Conservation (phyloP, 2,888 invertebrate species). For the Mayetiola destructor region DNA sequence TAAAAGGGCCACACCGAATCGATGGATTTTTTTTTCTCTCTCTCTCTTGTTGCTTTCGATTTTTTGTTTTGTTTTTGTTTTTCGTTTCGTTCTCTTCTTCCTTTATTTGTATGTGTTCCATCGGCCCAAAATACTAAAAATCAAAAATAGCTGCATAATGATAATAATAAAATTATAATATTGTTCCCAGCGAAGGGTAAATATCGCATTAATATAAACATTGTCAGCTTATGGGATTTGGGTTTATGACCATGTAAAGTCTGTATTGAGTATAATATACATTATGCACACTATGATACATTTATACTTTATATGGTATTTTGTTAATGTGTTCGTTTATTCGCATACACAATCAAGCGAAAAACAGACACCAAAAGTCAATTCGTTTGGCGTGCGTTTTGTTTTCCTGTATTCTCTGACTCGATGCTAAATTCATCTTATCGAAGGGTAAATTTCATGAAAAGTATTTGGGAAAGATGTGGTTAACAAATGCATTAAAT, state of each 20-base stretch:
- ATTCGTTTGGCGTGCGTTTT: not conserved
- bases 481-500: not conserved
- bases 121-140: not conserved
- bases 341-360: too few species aligned
- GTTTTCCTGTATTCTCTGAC: not conserved
- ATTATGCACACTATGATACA: too few species aligned
- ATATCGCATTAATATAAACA: conserved; percentile 12
- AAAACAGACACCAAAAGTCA: conserved; percentile 12
- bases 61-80: too few species aligned
- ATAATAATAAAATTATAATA: conserved; percentile 13
- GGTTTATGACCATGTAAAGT: conserved; percentile 6
- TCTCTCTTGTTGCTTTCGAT: too few species aligned
- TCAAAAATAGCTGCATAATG: conserved; percentile 11
- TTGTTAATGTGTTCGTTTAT: too few species aligned
- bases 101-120: too few species aligned
- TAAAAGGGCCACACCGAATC: conserved; percentile 12
- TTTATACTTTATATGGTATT: too few species aligned
- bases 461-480: not conserved
- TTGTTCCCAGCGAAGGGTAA: not conserved
- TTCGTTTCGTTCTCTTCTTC: too few species aligned
- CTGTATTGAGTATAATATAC: too few species aligned
- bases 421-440: not conserved
- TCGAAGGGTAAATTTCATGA: not conserved
- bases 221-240: conserved; percentile 12
- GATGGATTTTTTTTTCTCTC: too few species aligned